Conservation (phyloP, 1,140 invertebrate species). For the Mactra quadrangularis region DNA sequence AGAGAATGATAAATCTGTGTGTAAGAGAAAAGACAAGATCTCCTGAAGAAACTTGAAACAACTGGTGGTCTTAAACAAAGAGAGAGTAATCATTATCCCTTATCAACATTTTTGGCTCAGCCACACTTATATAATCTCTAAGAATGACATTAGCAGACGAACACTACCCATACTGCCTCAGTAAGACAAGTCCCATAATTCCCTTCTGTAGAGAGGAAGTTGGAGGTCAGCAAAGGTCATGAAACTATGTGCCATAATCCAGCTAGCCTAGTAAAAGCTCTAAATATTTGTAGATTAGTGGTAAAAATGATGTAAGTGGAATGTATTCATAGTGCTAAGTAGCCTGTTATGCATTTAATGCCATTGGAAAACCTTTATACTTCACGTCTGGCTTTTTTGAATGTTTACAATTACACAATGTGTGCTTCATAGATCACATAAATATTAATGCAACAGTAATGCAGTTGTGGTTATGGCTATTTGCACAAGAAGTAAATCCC, state of each 20-base stretch:
- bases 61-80: slow-evolving; percentile 38
- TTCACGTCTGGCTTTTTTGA: slow-evolving; percentile 48
- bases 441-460: slow-evolving; percentile 54
- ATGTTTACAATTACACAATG: slow-evolving; percentile 49
- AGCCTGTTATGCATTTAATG: slow-evolving; percentile 15
- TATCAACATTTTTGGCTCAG: slow-evolving; percentile 29
- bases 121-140: slow-evolving; percentile 23
- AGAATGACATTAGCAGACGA: slow-evolving; percentile 42
- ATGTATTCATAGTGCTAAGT: not conserved
- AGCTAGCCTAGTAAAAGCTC: too few relatives aligned
- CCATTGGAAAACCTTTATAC: slow-evolving; percentile 31
- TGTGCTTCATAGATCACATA: slow-evolving; percentile 48
- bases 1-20: too few relatives aligned
- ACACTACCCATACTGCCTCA: slow-evolving; percentile 7
- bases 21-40: too few relatives aligned
- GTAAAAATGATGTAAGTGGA: too few relatives aligned
- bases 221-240: slow-evolving; percentile 35
- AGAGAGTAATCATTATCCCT: slow-evolving; percentile 11
- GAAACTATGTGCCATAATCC: slow-evolving; percentile 22
- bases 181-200: slow-evolving; percentile 32
- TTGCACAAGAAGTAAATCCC: slow-evolving; percentile 37
- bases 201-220: slow-evolving; percentile 33
- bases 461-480: slow-evolving; percentile 61
- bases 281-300: too few relatives aligned
- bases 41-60: too few relatives aligned